Evolutionary conservation across 2,113 vertebrate species (phyloP), one percentile per base, ranked within the genome.

Genomic region (Microtus richardsoni): DNA sequence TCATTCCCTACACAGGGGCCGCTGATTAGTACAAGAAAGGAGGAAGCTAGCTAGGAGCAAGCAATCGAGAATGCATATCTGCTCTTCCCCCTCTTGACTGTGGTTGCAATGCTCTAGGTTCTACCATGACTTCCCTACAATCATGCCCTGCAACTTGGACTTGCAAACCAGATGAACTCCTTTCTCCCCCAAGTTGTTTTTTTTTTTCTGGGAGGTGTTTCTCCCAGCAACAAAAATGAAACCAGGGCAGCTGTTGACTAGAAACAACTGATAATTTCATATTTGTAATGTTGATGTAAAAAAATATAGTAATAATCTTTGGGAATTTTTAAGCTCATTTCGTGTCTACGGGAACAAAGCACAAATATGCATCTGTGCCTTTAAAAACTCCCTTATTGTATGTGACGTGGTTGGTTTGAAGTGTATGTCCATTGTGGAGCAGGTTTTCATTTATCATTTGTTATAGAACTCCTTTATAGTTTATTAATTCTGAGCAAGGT

Each of bases 301-400:
- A 86, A 44, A 14, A 78, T 68, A 3, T 60, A 92, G 52, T 78
- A 92, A 54, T 88, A 86, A 62, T 36, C 17, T 8, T 52, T 73
- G 26, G 66, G 28, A 85, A 94, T 52, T 16, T 52, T 58, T 91
- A 94, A 86, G 41, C 30, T 89, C 52, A 17, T 66, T 86, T 94
- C 94, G 49, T 84, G 93, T 75, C n/a, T 83, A 64, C 13, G 28
- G 54, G 84, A 96, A 91, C 68, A 89, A 94, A 93, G 71, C 2
- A 88, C 21, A 92, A 78, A 75, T 74, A 54, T 41, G 68, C 95
- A 17, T 86, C 94, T 91, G 30, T 80, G 12, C 41, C 83, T 68
- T 96, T n/a, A 33, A 88, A 97, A 82, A 62, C 68, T 82, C 19
- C 28, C 77, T 82, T 82, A 79, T 54, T 83, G 60, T 52, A 52